Base-by-base conservation (phyloP, 2,113 vertebrate species). In the Malaclemys terrapin region DNA sequence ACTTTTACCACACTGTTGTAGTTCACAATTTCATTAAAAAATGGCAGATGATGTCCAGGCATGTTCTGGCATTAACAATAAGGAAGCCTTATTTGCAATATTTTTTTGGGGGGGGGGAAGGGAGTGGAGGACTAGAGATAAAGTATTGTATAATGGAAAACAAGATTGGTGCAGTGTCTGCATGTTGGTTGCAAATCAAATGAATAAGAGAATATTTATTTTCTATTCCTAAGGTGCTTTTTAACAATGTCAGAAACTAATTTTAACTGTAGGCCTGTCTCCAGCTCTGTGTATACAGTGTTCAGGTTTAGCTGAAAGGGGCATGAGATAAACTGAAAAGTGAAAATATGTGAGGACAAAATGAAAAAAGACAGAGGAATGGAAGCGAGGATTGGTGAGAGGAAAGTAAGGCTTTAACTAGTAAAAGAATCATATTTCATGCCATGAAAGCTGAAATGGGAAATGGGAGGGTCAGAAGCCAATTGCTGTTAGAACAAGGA, bases 291-390 rank as follows among this genome's bases (percentile, higher is more conserved):
- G 52, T 24, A n/a, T 0, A 0, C 13, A 82, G 13, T 14, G 8
- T 22, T 91, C 2, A 53, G 75, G 31, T 83, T 95, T 81, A 89
- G 76, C 29, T 87, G 79, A 87, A 75, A 82, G 84, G 11, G 59
- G 79, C 86, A 56, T 54, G 93, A 91, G 14, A 94, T 42, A 96
- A 82, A 82, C n/a, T 75, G 53, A 76, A 76, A 95, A 93, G 84
- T 45, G 10, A 80, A 87, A 96, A 89, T 5, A 82, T 0, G 0
- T 47, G 45, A 92, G 89, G 72, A 19, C 78, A 56, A 95, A 95
- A 96, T 93, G 80, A 90, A 94, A 94, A 82, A n/a, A 85, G 88
- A 94, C 31, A 82, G 29, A 47, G 65, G 92, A 96, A 92, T 17
- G 59, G 56, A 91, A 94, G 57, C n/a, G 0, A 53, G 87, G 95